Percentiles rank a stretch among this genome's conserved stretches.
These are phyloP conservation scores for Hippasteria phrygiana DNA, from an alignment of 53 echinoderm and acorn worm genomes.

Conservation along the genomic window DNA sequence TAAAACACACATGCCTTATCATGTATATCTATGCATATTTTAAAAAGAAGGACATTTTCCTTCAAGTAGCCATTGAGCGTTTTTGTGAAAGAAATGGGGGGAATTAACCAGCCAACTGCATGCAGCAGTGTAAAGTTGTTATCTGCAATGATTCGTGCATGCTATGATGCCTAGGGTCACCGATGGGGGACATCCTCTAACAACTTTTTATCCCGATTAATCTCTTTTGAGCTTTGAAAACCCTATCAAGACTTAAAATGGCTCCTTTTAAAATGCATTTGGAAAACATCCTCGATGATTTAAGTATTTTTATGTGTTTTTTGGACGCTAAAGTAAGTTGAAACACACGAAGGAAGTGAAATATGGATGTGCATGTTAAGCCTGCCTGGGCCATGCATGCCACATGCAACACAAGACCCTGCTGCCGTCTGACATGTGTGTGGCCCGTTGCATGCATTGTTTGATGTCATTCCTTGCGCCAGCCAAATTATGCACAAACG, in stretches of 20 bases:
- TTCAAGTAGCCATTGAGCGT: too few species aligned
- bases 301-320: conserved; percentile 20
- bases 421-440: conserved; percentile 49
- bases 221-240: conserved; percentile 28
- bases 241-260: conserved; percentile 35
- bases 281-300: neutral
- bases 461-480: conserved; percentile 87
- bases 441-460: conserved; percentile 80
- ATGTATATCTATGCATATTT: neutral
- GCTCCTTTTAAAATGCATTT: neutral
- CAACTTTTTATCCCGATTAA: conserved; percentile 46
- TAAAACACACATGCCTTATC: neutral
- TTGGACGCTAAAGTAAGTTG: conserved; percentile 45
- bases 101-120: too few species aligned
- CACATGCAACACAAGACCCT: conserved; percentile 8
- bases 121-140: conserved; percentile 10
- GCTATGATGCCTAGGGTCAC: conserved; percentile 24
- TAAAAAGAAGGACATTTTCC: too few species aligned
- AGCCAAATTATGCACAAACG: conserved; percentile 95
- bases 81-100: too few species aligned
- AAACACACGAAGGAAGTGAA: conserved; percentile 51
- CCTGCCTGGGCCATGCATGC: conserved; percentile 28
- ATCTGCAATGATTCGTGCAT: neutral
- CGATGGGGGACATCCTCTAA: conserved; percentile 6
- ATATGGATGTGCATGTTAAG: conserved; percentile 48